A percentile compares a stretch with the other conserved stretches of the same genome.
phyloP scores from a whole-genome alignment of 35 echinoderm and acorn worm genomes.

The Patiria miniata region DNA sequence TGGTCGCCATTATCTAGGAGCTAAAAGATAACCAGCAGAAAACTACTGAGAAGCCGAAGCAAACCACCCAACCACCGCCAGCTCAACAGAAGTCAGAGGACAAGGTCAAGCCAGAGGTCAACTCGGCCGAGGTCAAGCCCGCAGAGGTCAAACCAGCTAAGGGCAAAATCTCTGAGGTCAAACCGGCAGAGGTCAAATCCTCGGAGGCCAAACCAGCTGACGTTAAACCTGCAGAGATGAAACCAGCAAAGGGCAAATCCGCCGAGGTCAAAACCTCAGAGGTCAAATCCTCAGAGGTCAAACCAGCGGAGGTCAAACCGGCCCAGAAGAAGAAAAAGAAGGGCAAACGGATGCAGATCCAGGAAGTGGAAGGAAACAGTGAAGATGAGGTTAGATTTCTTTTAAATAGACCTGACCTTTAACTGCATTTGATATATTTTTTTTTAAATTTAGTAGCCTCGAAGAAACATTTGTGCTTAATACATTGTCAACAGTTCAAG shows the following conservation, averaged over 20 bases:
- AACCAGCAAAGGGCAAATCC: not conserved
- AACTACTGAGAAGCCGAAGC: not conserved
- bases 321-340: slow-evolving; percentile 53
- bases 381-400: slow-evolving; percentile 56
- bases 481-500: too few species aligned
- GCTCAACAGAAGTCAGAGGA: not conserved
- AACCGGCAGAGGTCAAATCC: not conserved
- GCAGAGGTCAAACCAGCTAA: not conserved
- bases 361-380: slow-evolving; percentile 71
- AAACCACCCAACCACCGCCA: not conserved
- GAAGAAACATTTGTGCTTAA: too few species aligned
- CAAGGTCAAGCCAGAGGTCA: not conserved
- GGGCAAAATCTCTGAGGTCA: not conserved
- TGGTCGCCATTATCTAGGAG: slow-evolving; percentile 5
- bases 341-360: slow-evolving; percentile 70
- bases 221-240: not conserved
- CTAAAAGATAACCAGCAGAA: slow-evolving; percentile 46
- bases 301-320: not conserved
- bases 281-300: not conserved
- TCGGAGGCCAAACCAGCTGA: not conserved
- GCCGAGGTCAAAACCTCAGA: not conserved
- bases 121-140: not conserved
- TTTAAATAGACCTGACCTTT: too few species aligned
- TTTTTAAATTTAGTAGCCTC: too few species aligned
- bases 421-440: too few species aligned